A percentile compares a stretch with the other conserved stretches of the same genome.
Evolutionary conservation across 2,888 invertebrate species (phyloP).

Genomic region (Lithophane leautieri): DNA sequence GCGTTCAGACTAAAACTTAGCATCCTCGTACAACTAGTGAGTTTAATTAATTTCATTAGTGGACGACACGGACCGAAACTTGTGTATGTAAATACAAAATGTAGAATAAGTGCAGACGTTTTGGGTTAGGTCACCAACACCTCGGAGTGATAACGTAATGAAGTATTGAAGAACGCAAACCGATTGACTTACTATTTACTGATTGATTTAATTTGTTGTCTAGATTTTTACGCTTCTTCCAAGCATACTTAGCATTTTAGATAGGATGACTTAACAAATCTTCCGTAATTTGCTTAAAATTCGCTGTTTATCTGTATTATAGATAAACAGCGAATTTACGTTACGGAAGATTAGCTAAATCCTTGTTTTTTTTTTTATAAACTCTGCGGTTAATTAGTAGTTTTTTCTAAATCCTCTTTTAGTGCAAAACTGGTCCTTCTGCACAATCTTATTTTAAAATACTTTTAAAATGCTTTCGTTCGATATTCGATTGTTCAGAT

Average conservation of each 20-base stretch:
- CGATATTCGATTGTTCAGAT: slow-evolving; percentile 42
- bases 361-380: background rate
- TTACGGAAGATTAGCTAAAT: background rate
- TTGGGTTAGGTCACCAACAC: background rate
- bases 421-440: background rate
- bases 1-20: slow-evolving; percentile 9
- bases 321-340: no score
- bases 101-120: slow-evolving; percentile 3
- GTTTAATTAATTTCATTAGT: slow-evolving; percentile 50
- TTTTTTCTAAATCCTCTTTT: background rate
- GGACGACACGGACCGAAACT: slow-evolving; percentile 17
- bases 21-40: slow-evolving; percentile 15
- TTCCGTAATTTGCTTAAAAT: background rate
- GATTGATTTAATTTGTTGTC: background rate
- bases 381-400: background rate
- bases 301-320: background rate
- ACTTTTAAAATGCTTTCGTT: slow-evolving; percentile 13
- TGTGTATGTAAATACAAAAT: slow-evolving; percentile 34
- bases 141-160: background rate
- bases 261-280: background rate
- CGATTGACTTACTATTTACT: background rate
- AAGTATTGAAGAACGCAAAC: background rate
- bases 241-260: background rate
- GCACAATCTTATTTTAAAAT: slow-evolving; percentile 8
- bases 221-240: background rate